Conservation (phyloP, 1,140 invertebrate genomes). For the Drosophila pallidifrons region DNA sequence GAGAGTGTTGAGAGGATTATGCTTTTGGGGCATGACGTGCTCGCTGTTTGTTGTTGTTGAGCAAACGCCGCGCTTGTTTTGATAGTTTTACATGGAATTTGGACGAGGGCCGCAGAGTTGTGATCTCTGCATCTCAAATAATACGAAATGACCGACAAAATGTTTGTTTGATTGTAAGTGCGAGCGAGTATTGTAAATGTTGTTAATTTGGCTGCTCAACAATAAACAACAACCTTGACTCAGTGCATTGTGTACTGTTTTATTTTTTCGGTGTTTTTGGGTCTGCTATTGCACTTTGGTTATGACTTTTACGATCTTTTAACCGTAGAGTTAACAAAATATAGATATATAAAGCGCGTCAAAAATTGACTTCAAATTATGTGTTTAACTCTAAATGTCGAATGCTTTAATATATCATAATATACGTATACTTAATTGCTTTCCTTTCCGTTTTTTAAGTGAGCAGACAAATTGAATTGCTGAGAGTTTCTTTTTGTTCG, state of each 20-base stretch:
- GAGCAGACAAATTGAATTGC: constrained; percentile 31
- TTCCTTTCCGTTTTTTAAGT: neutral
- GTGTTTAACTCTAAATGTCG: constrained; percentile 57
- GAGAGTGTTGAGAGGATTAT: constrained; percentile 18
- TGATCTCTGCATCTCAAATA: constrained; percentile 48
- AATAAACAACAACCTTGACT: constrained; percentile 45
- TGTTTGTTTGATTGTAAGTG: constrained; percentile 33
- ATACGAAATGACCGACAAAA: constrained; percentile 31
- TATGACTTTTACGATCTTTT: constrained; percentile 37
- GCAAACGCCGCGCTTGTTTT: constrained; percentile 11
- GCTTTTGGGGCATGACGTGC: constrained; percentile 15
- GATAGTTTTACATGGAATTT: constrained; percentile 44
- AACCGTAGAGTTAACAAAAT: too few species aligned
- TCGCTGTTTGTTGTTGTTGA: constrained; percentile 11
- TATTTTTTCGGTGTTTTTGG: neutral
- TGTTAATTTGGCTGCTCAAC: constrained; percentile 60
- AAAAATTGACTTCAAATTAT: constrained; percentile 59
- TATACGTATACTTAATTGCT: constrained; percentile 52
- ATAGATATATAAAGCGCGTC: constrained; percentile 11
- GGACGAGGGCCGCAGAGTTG: constrained; percentile 44
- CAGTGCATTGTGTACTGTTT: neutral
- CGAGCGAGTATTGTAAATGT: constrained; percentile 29
- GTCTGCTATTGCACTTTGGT: constrained; percentile 40
- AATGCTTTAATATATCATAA: constrained; percentile 41
- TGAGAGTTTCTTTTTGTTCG: constrained; percentile 17